Evolutionary conservation across 2,113 vertebrate species (phyloP), one percentile per base, ranked within the genome.

Genomic region (Pavo muticus): DNA sequence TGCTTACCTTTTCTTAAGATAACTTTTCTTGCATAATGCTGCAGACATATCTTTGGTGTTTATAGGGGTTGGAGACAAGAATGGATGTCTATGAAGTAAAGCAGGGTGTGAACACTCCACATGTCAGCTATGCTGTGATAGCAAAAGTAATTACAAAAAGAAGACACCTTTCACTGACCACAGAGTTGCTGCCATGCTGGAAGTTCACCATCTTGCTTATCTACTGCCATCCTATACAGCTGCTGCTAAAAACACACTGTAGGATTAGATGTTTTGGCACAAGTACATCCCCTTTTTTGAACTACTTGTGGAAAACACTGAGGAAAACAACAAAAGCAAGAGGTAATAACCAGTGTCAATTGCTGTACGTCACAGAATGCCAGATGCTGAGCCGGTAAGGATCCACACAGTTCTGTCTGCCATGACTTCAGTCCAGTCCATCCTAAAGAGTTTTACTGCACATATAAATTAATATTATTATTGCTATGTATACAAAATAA

Each of bases 321-420:
- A 11, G 76, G 81, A 30, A 30, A 39, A 21, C 23, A 68, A 50
- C 24, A 81, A 81, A 90, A 81, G 25, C 57, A 68, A 35, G 65
- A 90, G 20, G 37, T 61, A 73, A 77, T 16, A 1, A 59, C 29
- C 76, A 81, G 39, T 32, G 42, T 19, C 27, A 56, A 17, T 8
- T 19, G 20, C 50, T 39, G 19, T 0, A 0, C 13, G 37, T 27
- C 48, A 25, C 13, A 30, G 32, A 77, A 81, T 71, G 10, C 14
- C 64, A 73, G 72, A 35, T 67, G 54, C 23, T 39, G 48, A 69
- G 30, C 59, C 56, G 47, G 16, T 21, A 13, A 0, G 1, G 61
- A 78, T 27, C 17, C 32, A 59, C 42, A 29, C 0, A 0, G 32
- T 32, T 78, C 72, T 70, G 57, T 44, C 18, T 44, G 35, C 4